Evolutionary conservation across 2,797 vertebrate species (phyloP).

Genomic region (Sphenopsis melanotis): DNA sequence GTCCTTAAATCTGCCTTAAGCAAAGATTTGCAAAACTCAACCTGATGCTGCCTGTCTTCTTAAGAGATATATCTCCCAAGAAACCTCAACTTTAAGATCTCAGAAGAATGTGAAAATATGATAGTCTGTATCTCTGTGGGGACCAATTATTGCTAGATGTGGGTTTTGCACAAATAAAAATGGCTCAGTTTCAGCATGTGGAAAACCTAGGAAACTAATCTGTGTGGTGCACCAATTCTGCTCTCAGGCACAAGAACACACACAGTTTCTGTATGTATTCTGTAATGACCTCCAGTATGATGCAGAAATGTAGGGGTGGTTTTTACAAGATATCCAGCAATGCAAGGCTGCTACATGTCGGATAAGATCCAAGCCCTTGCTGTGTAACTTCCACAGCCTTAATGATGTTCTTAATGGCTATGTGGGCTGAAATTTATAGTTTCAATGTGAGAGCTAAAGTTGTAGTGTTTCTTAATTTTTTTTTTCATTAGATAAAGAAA

Average conservation of each 20-base stretch:
- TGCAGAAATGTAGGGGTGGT: constrained; percentile 33
- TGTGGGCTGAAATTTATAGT: constrained; percentile 46
- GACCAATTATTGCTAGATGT: constrained; percentile 38
- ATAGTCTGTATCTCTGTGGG: constrained; percentile 27
- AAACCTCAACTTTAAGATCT: constrained; percentile 9
- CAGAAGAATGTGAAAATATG: constrained; percentile 27
- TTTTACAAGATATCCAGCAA: constrained; percentile 52
- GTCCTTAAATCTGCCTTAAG: neutral
- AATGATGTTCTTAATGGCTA: constrained; percentile 56
- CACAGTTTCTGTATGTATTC: neutral
- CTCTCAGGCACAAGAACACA: constrained; percentile 4
- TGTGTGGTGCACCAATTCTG: neutral
- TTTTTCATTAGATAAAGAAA: neutral
- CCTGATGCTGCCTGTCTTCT: constrained; percentile 3
- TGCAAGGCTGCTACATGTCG: neutral
- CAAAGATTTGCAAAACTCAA: constrained; percentile 3
- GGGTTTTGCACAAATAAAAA: constrained; percentile 15
- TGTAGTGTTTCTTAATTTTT: neutral
- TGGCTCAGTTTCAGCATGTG: neutral
- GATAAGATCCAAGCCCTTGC: constrained; percentile 40
- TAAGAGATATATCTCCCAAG: constrained; percentile 21
- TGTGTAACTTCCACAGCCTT: constrained; percentile 40
- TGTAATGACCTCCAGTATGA: constrained; percentile 32
- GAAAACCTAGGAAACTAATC: neutral
- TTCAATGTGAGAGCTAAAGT: neutral